Evolutionary conservation across 2,888 invertebrate genomes (phyloP), one percentile per base, ranked within the genome.

Genomic region (Noctua janthe): DNA sequence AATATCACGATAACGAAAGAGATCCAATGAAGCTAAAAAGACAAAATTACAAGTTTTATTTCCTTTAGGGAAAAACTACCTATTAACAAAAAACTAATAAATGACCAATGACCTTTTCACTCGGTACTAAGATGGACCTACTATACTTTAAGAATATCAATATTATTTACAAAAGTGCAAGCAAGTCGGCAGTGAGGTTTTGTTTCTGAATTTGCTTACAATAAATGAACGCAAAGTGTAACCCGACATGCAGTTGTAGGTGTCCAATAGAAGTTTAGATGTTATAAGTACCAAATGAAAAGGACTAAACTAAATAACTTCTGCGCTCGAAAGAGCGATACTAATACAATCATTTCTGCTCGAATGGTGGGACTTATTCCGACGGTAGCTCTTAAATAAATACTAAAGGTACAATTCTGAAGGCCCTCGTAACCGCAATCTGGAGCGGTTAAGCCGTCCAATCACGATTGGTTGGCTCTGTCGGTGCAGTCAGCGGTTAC

Each of bases 21-120:
- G 76, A 84, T 84, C 75, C n/a, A 59, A 69, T 43, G 35, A 84
- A 81, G 62, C 72, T 73, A 59, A 70, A 51, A 29, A 74, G 0
- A 51, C n/a, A 74, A 71, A 39, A 71, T 67, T 76, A 71, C 76
- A 72, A 66, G 11, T 47, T 67, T 66, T 70, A 2, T 66, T 35
- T 70, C 6, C 64, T 49, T 71, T 10, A 54, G 43, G 13, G 10
- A 67, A 66, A 1, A 43, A 8, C 54, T 51, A 67, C 23, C 20
- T 72, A 43, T 13, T 71, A 71, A 49, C 35, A 7, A 71, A 51
- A 56, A 23, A 15, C 8, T 47, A 39, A 69, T 35, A 39, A 71
- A n/a, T 20, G 5, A 39, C 11, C 20, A 79, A 8, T 1, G 23
- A 20, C n/a, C 35, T 39, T 66, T 35, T 43, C 17, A 15, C 35